Base-by-base conservation (phyloP, 2,113 vertebrate genomes). In the Pluvialis apricaria region DNA sequence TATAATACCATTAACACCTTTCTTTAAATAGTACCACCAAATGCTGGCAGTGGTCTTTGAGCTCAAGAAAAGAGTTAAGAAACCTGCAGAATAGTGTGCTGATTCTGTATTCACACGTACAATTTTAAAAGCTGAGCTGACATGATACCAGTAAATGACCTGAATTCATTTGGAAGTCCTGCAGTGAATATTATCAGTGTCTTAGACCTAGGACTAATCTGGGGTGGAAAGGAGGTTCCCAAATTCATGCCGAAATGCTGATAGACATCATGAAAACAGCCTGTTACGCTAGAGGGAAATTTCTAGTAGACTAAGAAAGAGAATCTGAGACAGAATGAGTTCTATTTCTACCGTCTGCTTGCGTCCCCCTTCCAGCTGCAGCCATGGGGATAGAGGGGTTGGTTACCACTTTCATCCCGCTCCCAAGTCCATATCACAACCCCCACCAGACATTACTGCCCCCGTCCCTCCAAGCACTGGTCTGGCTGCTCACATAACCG, bases 391-490 rank as follows among this genome's bases (percentile, higher is more conserved):
- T 6, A n/a, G n/a, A 61, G 13, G 34, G 5, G 31, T 6, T 6
- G 9, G 34, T 31, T 32, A 18, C 22, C 24, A 54, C 55, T 42
- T 69, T 45, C 21, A 58, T 32, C 42, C 73, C 29, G 44, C 61
- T 79, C 54, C 42, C 21, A 25, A 42, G 62, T 7, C 26, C 40
- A 78, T 29, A 47, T n/a, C 52, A 64, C 66, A 66, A 28, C 5
- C 51, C 19, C 45, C 1, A 3, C 18, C 62, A n/a, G 21, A 32
- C 47, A 10, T 17, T 12, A 21, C 31, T 34, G 44, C 26, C 34
- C 60, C 64, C 2, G 0, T 45, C n/a, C 15, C 32, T 72, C 25
- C 54, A 62, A 42, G 54, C 0, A 0, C 49, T 52, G n/a, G 5
- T 44, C 24, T 60, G 51, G 72, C 57, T 90, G 49, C 24, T 83